These are phyloP conservation scores for Toxonevra muliebris DNA, from an alignment of 2,888 invertebrate species.

Conservation along the genomic window DNA sequence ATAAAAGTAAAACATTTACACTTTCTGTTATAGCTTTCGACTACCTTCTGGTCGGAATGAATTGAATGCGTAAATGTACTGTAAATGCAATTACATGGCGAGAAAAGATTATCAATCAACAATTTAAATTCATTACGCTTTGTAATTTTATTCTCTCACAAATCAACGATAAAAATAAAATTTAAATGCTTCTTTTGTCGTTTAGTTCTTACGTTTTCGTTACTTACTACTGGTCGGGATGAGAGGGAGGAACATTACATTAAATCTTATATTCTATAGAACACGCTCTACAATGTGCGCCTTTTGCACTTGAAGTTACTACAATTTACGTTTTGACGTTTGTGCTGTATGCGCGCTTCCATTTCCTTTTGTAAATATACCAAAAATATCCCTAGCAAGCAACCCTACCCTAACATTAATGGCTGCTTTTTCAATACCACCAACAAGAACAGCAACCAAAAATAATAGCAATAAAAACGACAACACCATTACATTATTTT, in stretches of 20 bases:
- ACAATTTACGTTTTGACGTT: too few species aligned
- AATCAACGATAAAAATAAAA: constrained; percentile 15
- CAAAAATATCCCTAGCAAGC: background rate
- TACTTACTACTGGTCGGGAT: too few species aligned
- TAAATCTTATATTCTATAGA: background rate
- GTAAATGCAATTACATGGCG: too few species aligned
- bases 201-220: background rate
- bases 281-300: background rate
- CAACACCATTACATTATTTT: background rate
- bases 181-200: background rate
- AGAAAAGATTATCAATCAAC: constrained; percentile 15
- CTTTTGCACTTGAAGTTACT: too few species aligned
- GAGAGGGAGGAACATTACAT: background rate
- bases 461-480: constrained; percentile 4
- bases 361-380: too few species aligned
- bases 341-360: too few species aligned
- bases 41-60: too few species aligned
- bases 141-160: constrained; percentile 7
- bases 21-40: too few species aligned
- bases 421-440: constrained; percentile 3
- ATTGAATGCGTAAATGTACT: too few species aligned
- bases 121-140: constrained; percentile 19
- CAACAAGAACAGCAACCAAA: background rate
- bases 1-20: too few species aligned
- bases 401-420: constrained; percentile 4